Conservation (phyloP, 2,888 invertebrate species). For the Cancer borealis region DNA sequence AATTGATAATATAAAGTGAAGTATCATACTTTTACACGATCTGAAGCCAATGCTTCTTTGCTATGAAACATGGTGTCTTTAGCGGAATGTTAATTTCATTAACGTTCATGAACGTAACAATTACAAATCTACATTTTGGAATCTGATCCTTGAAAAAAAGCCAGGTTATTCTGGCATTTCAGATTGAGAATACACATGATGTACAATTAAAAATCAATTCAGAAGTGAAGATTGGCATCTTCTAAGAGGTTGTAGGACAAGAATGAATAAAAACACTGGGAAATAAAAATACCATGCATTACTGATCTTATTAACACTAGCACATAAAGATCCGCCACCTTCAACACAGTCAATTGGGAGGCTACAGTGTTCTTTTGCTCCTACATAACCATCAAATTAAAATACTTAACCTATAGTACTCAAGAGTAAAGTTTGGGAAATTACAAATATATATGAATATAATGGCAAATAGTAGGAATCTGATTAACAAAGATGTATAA, state of each 20-base stretch:
- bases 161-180: neutral
- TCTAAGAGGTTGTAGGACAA: neutral
- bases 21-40: too few relatives aligned
- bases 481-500: neutral
- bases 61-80: neutral
- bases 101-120: neutral
- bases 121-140: neutral
- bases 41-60: neutral
- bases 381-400: conserved; percentile 37
- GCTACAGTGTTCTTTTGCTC: conserved; percentile 54
- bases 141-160: neutral
- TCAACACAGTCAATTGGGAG: conserved; percentile 28
- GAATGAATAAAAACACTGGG: conserved; percentile 34
- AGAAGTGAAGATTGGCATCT: neutral
- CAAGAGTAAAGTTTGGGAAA: neutral
- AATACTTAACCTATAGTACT: conserved; percentile 52
- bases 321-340: conserved; percentile 59
- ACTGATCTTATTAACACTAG: conserved; percentile 54
- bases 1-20: too few relatives aligned
- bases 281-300: conserved; percentile 61
- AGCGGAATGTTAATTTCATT: neutral
- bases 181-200: neutral
- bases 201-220: neutral
- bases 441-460: neutral
- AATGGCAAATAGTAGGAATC: neutral